A percentile compares a stretch with the other conserved stretches of the same genome.
Conservation (phyloP, 2,888 invertebrate genomes). For the Tenthredo amoena region DNA sequence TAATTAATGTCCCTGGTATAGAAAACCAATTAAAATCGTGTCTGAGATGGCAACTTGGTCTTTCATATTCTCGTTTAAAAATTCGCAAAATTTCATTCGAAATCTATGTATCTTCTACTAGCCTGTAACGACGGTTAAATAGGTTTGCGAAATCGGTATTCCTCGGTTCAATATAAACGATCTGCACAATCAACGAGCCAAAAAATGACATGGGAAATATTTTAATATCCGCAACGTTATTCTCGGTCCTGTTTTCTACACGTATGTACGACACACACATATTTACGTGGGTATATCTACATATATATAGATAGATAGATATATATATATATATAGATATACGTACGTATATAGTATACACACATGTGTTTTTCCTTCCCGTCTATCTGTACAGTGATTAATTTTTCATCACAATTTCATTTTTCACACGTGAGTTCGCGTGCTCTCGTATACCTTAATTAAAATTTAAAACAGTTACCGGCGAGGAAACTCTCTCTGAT, state of each 20-base stretch:
- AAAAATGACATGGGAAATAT: neutral
- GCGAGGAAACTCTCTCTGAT: slow-evolving; percentile 38
- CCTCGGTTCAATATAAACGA: too few species aligned
- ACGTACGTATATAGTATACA: too few species aligned
- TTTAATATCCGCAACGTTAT: neutral
- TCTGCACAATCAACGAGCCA: neutral
- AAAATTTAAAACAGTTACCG: slow-evolving; percentile 44
- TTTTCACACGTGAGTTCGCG: slow-evolving; percentile 50
- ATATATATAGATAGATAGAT: too few species aligned
- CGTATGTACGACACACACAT: neutral
- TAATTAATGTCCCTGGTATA: neutral
- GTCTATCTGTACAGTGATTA: slow-evolving; percentile 30
- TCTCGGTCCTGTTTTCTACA: neutral
- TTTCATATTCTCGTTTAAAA: neutral
- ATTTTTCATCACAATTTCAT: slow-evolving; percentile 47
- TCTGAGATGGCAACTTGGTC: neutral
- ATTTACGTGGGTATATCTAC: neutral
- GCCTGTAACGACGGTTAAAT: neutral
- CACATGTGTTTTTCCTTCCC: neutral
- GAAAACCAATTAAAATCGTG: neutral
- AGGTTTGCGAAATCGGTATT: too few species aligned
- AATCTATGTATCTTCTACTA: neutral
- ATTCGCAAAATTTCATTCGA: neutral
- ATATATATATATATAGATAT: too few species aligned
- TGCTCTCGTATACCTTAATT: slow-evolving; percentile 31